phyloP scores from a whole-genome alignment of 2,888 invertebrate species.

The Mesopsocus fuscifrons region DNA sequence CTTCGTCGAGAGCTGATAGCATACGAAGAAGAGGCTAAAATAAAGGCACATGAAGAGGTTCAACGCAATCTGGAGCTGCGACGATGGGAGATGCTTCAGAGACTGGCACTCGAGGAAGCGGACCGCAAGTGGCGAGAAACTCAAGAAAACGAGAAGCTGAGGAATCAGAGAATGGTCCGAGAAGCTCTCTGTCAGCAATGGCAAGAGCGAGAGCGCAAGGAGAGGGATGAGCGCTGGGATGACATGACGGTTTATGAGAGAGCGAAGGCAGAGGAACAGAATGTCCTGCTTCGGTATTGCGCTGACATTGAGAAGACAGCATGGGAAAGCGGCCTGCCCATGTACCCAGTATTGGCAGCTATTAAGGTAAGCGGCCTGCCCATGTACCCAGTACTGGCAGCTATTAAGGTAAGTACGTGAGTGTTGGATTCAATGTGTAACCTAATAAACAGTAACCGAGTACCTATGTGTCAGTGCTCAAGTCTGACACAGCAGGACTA shows the following conservation, averaged over 20 bases:
- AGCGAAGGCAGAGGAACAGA: not conserved
- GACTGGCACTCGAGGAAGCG: not conserved
- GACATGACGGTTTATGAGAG: no score
- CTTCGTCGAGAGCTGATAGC: not conserved
- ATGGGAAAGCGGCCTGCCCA: not conserved
- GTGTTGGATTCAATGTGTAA: no score
- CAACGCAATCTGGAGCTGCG: not conserved
- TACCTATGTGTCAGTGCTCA: no score
- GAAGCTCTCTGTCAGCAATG: not conserved
- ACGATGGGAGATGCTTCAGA: not conserved
- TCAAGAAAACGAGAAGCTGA: not conserved
- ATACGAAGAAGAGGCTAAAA: not conserved
- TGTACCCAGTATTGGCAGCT: not conserved
- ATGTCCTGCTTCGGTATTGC: not conserved
- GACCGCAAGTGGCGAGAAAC: not conserved
- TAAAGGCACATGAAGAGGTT: not conserved
- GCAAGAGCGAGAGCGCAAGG: not conserved
- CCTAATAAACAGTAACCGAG: no score
- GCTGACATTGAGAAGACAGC: not conserved
- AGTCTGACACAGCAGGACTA: no score
- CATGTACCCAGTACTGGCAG: not conserved
- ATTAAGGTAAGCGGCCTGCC: not conserved
- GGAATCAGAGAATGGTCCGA: not conserved
- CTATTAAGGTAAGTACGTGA: not conserved
- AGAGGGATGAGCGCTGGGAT: not conserved